These are phyloP conservation scores for Hippolais icterina DNA, from an alignment of 2,113 vertebrate species.

Conservation along the genomic window DNA sequence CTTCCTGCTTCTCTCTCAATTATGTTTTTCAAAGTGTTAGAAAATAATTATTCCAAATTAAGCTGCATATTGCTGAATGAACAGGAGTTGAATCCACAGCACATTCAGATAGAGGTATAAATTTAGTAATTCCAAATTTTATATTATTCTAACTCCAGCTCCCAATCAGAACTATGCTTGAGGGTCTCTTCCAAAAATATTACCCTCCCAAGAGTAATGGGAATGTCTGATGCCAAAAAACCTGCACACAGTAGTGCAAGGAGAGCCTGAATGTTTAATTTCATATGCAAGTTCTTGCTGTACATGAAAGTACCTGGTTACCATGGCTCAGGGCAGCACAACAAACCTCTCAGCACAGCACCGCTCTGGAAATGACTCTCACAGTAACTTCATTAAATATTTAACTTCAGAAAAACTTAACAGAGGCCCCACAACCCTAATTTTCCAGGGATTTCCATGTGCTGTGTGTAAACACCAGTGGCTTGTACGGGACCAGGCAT, in stretches of 20 bases:
- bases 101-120: neutral
- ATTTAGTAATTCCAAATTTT: neutral
- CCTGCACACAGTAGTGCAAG: neutral
- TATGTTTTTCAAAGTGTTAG: neutral
- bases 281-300: neutral
- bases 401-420: neutral
- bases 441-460: neutral
- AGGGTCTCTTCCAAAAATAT: neutral
- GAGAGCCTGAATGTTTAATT: neutral
- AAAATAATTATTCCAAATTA: conserved; percentile 22
- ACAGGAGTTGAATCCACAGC: neutral
- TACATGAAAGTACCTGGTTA: neutral
- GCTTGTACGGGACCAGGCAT: neutral
- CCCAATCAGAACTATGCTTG: neutral
- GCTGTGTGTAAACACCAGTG: neutral
- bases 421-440: neutral
- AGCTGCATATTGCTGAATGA: neutral
- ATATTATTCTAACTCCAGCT: neutral
- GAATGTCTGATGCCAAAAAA: neutral
- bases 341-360: neutral
- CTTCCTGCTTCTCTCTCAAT: neutral
- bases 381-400: neutral
- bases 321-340: conserved; percentile 16
- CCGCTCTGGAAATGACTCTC: neutral
- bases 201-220: neutral